phyloP scores from a whole-genome alignment of 2,888 invertebrate genomes.

The Harpalus rubripes region DNA sequence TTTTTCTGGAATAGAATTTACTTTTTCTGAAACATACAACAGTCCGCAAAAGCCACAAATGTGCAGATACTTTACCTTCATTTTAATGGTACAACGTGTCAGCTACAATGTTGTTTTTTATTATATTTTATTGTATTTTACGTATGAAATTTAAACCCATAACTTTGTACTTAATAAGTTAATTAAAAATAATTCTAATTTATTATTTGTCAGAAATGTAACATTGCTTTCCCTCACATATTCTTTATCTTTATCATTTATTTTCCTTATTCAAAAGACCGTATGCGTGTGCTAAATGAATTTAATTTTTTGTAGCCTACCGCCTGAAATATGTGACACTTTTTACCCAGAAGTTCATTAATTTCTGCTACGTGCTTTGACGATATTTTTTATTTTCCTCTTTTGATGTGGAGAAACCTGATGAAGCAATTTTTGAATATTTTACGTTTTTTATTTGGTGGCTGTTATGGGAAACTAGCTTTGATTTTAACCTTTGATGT shows the following conservation, averaged over 20 bases:
- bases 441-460: constrained; percentile 41
- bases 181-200: too few species aligned
- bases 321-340: constrained; percentile 54
- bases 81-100: too few species aligned
- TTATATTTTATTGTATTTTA: too few species aligned
- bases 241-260: constrained; percentile 10
- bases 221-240: background rate
- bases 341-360: constrained; percentile 52
- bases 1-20: too few species aligned
- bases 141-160: too few species aligned
- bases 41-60: too few species aligned
- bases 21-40: too few species aligned
- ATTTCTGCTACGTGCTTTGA: constrained; percentile 50
- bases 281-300: constrained; percentile 39
- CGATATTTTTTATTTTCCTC: constrained; percentile 45
- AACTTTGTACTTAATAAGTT: too few species aligned
- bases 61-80: too few species aligned
- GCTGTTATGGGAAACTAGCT: constrained; percentile 13
- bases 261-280: constrained; percentile 13
- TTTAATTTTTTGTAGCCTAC: constrained; percentile 44
- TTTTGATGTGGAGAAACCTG: constrained; percentile 49
- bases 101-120: too few species aligned
- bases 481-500: constrained; percentile 52
- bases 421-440: constrained; percentile 40
- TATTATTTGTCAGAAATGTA: background rate